Evolutionary conservation across 2,113 vertebrate genomes (phyloP), one percentile per base, ranked within the genome.

Genomic region (Phyllostomus discolor): DNA sequence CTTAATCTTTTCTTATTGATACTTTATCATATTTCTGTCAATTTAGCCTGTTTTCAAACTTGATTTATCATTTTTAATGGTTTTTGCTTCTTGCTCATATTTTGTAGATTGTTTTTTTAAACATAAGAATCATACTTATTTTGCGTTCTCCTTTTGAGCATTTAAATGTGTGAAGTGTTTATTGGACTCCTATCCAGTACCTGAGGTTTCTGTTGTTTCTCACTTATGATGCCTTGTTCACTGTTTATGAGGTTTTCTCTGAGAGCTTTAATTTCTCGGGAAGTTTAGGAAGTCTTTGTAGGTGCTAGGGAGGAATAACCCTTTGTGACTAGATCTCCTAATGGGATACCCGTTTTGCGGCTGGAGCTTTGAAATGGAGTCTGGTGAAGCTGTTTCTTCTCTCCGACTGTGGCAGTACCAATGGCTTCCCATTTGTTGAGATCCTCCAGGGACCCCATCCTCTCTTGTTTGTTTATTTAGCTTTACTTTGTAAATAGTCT

Each of bases 311-410:
- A 7, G 52, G 46, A 46, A 1, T 15, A 38, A 52, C 57, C 19
- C 9, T 69, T 43, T 35, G 10, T 59, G 35, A 33, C 12, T 31
- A 12, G 1, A 0, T 57, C 5, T 57, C 22, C 7, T 75, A 1
- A 10, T 41, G 41, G 26, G 15, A 38, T n/a, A 33, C 1, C 20
- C 59, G 11, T 70, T 48, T 9, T 24, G 15, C 19, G 50, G 20
- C 64, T 46, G 3, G 7, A 41, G 22, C 2, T 73, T 28, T 78
- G 38, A 41, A 5, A 3, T 72, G 33, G 22, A 64, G 12, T 64
- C 41, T 64, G 50, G 10, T 57, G 15, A 66, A 22, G 5, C 2
- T 38, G 41, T 24, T 46, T 76, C 57, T n/a, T 75, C 20, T 50
- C 22, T 22, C 7, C 64, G 46, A 11, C 35, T 31, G 0, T 12